A percentile compares a stretch with the other conserved stretches of the same genome.
Conservation (phyloP, 2,888 invertebrate genomes). For the Macropis europaea region DNA sequence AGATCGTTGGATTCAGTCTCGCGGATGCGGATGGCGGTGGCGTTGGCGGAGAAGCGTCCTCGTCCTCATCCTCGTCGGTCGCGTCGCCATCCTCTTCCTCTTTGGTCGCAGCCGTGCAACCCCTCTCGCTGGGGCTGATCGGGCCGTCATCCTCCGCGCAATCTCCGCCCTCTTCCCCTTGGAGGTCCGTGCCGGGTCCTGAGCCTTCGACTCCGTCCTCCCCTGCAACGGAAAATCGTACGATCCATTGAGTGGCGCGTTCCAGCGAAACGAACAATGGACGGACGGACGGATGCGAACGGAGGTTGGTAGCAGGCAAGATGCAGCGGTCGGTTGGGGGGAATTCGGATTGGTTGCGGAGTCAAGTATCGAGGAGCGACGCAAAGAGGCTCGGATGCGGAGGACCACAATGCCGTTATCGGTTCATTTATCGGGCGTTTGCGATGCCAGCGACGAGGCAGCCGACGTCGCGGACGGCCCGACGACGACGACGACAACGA, state of each 20-base stretch:
- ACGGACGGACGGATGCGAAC: background rate
- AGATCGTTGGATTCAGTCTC: slow-evolving; percentile 74
- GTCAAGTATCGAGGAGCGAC: slow-evolving; percentile 56
- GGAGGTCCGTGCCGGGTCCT: slow-evolving; percentile 78
- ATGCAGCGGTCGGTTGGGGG: background rate
- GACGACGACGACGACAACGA: slow-evolving; percentile 48
- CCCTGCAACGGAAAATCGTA: slow-evolving; percentile 80
- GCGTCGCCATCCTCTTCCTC: slow-evolving; percentile 81
- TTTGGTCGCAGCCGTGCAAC: slow-evolving; percentile 79
- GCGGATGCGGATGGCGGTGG: slow-evolving; percentile 72
- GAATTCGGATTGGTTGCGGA: slow-evolving; percentile 47
- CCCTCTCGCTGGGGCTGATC: slow-evolving; percentile 79
- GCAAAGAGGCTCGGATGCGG: slow-evolving; percentile 72
- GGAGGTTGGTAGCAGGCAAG: background rate
- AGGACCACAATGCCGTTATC: slow-evolving; percentile 76
- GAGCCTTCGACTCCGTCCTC: slow-evolving; percentile 80
- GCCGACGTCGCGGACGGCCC: slow-evolving; percentile 39
- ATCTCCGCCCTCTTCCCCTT: slow-evolving; percentile 83
- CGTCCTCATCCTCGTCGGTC: slow-evolving; percentile 77
- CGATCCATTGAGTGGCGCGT: background rate
- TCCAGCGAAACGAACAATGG: too few species aligned
- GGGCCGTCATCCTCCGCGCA: slow-evolving; percentile 83
- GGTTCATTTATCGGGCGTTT: slow-evolving; percentile 78
- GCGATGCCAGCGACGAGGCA: slow-evolving; percentile 58
- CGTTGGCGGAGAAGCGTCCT: slow-evolving; percentile 70